Conservation (phyloP, 2,113 vertebrate species). For the Microtus ochrogaster region DNA sequence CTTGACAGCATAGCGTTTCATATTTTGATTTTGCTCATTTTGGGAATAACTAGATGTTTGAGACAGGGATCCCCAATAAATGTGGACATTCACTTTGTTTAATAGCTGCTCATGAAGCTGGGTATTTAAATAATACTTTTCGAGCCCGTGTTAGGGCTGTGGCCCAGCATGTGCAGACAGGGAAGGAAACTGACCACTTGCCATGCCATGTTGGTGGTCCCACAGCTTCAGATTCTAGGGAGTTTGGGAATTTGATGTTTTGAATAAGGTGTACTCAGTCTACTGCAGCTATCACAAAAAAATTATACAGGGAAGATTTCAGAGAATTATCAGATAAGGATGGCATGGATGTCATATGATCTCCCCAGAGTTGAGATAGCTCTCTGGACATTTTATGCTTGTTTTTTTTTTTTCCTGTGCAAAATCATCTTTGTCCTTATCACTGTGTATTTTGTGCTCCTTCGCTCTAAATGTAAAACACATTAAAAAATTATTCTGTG, state of each 20-base stretch:
- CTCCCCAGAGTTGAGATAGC: background rate
- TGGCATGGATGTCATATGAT: background rate
- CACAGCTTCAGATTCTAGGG: background rate
- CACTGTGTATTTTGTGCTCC: background rate
- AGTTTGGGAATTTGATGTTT: background rate
- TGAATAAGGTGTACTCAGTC: background rate
- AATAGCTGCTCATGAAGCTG: rapidly evolving
- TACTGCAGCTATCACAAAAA: background rate
- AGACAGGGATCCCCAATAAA: background rate
- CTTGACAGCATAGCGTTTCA: background rate
- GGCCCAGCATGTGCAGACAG: background rate
- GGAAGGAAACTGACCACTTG: background rate
- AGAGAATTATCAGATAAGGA: background rate
- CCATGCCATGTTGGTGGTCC: rapidly evolving
- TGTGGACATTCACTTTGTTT: background rate
- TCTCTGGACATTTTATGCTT: background rate
- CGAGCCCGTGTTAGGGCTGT: background rate
- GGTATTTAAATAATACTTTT: background rate
- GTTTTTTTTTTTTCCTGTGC: background rate
- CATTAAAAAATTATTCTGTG: background rate
- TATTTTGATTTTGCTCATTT: background rate
- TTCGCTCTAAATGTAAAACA: background rate
- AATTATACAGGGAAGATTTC: background rate
- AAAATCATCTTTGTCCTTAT: background rate
- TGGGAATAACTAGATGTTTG: background rate